A percentile compares a stretch with the other conserved stretches of the same genome.
These are phyloP conservation scores for Xestia rhomboidea DNA, from an alignment of 2,888 invertebrate species.

Conservation along the genomic window DNA sequence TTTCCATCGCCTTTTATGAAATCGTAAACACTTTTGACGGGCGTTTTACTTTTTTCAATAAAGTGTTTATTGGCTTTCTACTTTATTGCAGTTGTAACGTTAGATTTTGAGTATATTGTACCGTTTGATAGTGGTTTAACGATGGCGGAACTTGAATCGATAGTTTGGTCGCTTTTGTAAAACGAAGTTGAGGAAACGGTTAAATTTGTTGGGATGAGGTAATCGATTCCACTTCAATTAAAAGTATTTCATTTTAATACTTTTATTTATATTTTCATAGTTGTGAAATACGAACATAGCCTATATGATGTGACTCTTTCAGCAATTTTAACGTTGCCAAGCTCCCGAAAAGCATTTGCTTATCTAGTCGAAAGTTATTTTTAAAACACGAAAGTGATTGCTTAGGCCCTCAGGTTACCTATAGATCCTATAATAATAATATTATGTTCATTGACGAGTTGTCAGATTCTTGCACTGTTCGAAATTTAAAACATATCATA, in stretches of 20 bases:
- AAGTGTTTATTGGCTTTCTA: constrained; percentile 81
- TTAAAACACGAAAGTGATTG: no score
- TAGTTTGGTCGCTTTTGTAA: constrained; percentile 32
- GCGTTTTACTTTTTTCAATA: constrained; percentile 83
- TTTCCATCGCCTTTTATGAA: constrained; percentile 68
- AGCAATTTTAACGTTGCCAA: no score
- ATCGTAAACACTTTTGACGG: constrained; percentile 76
- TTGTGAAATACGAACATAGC: no score
- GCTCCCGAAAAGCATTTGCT: no score
- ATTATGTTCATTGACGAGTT: no score
- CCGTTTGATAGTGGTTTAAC: constrained; percentile 65
- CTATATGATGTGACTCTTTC: no score
- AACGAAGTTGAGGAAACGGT: constrained; percentile 38
- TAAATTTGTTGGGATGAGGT: constrained; percentile 19
- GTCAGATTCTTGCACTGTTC: no score
- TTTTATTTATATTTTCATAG: no score
- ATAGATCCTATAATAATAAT: no score
- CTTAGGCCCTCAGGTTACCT: no score
- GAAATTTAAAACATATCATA: no score
- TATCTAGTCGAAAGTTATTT: no score
- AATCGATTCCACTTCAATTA: not conserved
- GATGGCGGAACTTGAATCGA: constrained; percentile 54
- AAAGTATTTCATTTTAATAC: not conserved
- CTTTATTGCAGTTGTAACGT: constrained; percentile 77
- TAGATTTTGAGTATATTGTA: constrained; percentile 71